Percentiles rank a stretch among this genome's conserved stretches.
These are phyloP conservation scores for Adela reaumurella DNA, from an alignment of 2,888 invertebrate genomes.

Conservation along the genomic window DNA sequence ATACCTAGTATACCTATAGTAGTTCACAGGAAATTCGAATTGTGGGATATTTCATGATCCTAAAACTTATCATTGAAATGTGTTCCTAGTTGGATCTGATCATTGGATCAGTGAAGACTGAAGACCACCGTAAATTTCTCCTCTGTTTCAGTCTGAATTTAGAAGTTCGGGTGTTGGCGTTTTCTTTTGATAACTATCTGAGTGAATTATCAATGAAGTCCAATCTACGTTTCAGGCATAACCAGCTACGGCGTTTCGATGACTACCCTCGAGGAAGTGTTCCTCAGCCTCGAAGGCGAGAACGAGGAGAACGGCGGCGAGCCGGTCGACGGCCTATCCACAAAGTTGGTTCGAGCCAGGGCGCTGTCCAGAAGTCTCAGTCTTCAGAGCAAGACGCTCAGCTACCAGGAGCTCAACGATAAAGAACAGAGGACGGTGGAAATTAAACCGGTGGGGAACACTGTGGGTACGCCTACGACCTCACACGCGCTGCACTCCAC, in stretches of 20 bases:
- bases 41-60: too few species aligned
- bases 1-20: too few species aligned
- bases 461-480: constrained; percentile 39
- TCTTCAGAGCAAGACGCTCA: constrained; percentile 70
- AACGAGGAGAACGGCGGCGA: constrained; percentile 65
- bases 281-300: constrained; percentile 72
- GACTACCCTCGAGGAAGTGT: constrained; percentile 85
- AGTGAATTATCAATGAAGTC: too few species aligned
- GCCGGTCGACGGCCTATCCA: constrained; percentile 67
- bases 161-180: too few species aligned
- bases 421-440: constrained; percentile 21
- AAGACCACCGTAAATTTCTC: too few species aligned
- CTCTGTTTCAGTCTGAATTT: too few species aligned
- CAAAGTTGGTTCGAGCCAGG: constrained; percentile 68
- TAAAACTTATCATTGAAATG: too few species aligned
- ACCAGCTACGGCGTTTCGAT: constrained; percentile 84
- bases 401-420: constrained; percentile 65
- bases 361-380: constrained; percentile 69
- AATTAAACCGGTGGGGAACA: constrained; percentile 28
- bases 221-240: constrained; percentile 46
- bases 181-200: too few species aligned
- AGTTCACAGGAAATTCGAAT: too few species aligned
- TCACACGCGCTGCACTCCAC: constrained; percentile 49
- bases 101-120: too few species aligned
- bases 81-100: too few species aligned